phyloP scores from a whole-genome alignment of 53 echinoderm and acorn worm species.

The Paelopatides confundens region DNA sequence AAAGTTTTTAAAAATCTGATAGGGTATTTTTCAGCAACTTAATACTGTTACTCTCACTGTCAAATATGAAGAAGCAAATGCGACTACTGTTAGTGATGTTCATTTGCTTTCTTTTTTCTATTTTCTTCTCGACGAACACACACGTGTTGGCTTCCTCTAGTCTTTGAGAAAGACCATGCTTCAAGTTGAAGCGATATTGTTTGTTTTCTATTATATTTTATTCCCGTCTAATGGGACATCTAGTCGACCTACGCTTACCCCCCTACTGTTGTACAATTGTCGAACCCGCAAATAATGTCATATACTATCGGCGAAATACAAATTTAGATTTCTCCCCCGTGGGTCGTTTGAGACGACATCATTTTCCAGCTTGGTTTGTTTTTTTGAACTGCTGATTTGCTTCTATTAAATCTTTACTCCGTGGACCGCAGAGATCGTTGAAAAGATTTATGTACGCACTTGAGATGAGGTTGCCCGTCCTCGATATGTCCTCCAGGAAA shows the following conservation, averaged over 20 bases:
- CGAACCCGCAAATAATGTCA: constrained; percentile 33
- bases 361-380: constrained; percentile 32
- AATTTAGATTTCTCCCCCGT: constrained; percentile 43
- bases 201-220: constrained; percentile 38
- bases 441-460: constrained; percentile 42
- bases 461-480: constrained; percentile 16
- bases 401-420: constrained; percentile 25
- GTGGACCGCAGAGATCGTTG: constrained; percentile 38
- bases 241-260: neutral
- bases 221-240: constrained; percentile 35
- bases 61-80: too few relatives aligned
- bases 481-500: neutral
- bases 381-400: constrained; percentile 28
- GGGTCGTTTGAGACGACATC: constrained; percentile 23
- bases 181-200: constrained; percentile 1
- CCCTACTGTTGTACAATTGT: constrained; percentile 35
- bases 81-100: too few relatives aligned
- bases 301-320: constrained; percentile 6
- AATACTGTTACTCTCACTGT: too few relatives aligned
- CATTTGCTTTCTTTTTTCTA: neutral
- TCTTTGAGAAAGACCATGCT: constrained; percentile 44
- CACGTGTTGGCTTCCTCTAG: constrained; percentile 27
- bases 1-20: too few relatives aligned
- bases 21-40: too few relatives aligned
- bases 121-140: neutral